Conservation (phyloP, 2,888 invertebrate species). For the Tanypteryx hageni region DNA sequence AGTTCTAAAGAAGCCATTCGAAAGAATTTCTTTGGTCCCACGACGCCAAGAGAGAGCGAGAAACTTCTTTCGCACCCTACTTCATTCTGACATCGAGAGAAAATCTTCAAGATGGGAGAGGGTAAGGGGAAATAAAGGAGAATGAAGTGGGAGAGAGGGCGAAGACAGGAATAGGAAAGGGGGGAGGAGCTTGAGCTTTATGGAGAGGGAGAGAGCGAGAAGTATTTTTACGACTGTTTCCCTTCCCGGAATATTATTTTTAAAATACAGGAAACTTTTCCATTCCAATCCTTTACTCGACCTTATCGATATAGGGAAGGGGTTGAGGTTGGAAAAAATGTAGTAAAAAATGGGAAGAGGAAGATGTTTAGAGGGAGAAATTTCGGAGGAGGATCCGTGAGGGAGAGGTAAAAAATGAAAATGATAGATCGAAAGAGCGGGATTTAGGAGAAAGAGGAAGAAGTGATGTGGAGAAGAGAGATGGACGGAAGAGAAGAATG, state of each 20-base stretch:
- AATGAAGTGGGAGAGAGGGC: background rate
- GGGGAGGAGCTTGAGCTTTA: background rate
- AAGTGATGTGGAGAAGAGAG: background rate
- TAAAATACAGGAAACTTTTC: constrained; percentile 2
- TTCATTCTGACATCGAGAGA: background rate
- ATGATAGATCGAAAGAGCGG: background rate
- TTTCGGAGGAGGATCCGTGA: background rate
- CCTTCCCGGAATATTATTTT: constrained; percentile 34
- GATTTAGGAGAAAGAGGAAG: background rate
- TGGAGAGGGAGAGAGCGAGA: background rate
- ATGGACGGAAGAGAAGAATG: background rate
- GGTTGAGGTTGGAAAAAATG: background rate
- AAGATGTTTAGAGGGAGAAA: background rate
- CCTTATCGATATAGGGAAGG: background rate
- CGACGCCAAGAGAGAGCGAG: background rate
- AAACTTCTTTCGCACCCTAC: background rate
- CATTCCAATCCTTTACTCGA: constrained; percentile 9
- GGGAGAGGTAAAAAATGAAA: background rate
- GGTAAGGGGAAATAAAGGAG: background rate
- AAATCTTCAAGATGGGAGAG: background rate
- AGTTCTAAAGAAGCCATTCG: constrained; percentile 8
- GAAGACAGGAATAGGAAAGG: background rate
- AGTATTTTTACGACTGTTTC: constrained; percentile 37
- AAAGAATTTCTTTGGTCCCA: background rate
- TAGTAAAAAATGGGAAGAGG: background rate